A percentile compares a stretch with the other conserved stretches of the same genome.
Evolutionary conservation across 2,113 vertebrate species (phyloP).

Genomic region (Carollia perspicillata): DNA sequence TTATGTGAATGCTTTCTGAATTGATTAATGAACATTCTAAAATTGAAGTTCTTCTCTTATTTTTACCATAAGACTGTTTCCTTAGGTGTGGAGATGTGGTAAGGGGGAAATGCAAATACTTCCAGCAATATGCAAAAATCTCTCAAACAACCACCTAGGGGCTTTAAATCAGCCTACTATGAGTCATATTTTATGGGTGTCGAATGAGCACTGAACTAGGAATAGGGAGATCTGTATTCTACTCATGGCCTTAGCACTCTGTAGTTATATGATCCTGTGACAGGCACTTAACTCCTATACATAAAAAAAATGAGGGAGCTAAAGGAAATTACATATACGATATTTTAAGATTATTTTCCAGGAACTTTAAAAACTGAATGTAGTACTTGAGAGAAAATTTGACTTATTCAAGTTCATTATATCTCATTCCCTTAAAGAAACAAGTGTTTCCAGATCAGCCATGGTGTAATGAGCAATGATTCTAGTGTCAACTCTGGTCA

Average conservation of each 20-base stretch:
- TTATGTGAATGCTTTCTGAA: neutral
- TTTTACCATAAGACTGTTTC: neutral
- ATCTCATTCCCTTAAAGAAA: neutral
- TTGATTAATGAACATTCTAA: neutral
- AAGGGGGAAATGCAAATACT: neutral
- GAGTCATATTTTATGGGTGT: neutral
- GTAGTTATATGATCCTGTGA: neutral
- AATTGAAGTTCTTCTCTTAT: neutral
- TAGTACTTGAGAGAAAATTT: neutral
- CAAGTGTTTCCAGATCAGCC: neutral
- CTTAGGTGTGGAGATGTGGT: neutral
- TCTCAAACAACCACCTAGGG: neutral
- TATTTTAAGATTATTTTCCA: neutral
- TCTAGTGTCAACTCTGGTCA: neutral
- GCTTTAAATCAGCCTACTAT: neutral
- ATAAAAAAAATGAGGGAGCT: neutral
- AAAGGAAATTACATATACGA: neutral
- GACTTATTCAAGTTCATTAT: neutral
- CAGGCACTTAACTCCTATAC: neutral
- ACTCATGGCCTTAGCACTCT: neutral
- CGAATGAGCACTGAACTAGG: neutral
- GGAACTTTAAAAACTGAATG: neutral
- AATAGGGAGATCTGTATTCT: neutral
- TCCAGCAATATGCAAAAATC: neutral
- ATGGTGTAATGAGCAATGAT: neutral